Percentiles rank a stretch among this genome's conserved stretches.
These are phyloP conservation scores for Botia almorhae DNA, from an alignment of 2,797 vertebrate species.

Conservation along the genomic window DNA sequence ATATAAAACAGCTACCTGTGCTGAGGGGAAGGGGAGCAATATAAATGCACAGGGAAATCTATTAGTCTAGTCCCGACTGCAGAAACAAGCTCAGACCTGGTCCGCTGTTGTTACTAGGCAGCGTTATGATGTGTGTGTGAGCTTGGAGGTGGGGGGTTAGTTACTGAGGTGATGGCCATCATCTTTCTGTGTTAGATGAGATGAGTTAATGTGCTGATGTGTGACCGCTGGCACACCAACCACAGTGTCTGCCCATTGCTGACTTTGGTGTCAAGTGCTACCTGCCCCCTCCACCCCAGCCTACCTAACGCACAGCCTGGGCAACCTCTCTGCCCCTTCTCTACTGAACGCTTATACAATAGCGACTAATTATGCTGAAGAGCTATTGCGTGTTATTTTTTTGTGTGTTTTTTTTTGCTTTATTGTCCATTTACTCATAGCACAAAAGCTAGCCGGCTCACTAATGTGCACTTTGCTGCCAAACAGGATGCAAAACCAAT, in stretches of 20 bases:
- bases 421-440: constrained; percentile 59
- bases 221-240: constrained; percentile 79
- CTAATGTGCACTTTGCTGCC: constrained; percentile 59
- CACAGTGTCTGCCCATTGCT: constrained; percentile 79
- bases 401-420: constrained; percentile 67
- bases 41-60: constrained; percentile 92
- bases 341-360: constrained; percentile 64
- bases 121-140: constrained; percentile 59
- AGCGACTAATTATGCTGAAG: constrained; percentile 80
- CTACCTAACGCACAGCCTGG: constrained; percentile 38
- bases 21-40: constrained; percentile 85
- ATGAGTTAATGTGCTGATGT: constrained; percentile 82
- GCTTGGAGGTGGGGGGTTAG: constrained; percentile 45
- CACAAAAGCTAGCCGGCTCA: constrained; percentile 53
- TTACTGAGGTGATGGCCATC: constrained; percentile 69
- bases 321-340: constrained; percentile 10
- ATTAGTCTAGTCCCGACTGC: constrained; percentile 83
- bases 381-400: constrained; percentile 66
- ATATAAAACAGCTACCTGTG: constrained; percentile 94
- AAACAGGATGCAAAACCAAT: constrained; percentile 63
- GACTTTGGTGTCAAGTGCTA: constrained; percentile 72
- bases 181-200: constrained; percentile 70
- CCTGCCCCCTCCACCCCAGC: constrained; percentile 72
- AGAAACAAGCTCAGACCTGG: constrained; percentile 67
- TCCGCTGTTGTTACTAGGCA: constrained; percentile 73